phyloP scores from a whole-genome alignment of 2,113 vertebrate genomes.

The Helogale parvula region DNA sequence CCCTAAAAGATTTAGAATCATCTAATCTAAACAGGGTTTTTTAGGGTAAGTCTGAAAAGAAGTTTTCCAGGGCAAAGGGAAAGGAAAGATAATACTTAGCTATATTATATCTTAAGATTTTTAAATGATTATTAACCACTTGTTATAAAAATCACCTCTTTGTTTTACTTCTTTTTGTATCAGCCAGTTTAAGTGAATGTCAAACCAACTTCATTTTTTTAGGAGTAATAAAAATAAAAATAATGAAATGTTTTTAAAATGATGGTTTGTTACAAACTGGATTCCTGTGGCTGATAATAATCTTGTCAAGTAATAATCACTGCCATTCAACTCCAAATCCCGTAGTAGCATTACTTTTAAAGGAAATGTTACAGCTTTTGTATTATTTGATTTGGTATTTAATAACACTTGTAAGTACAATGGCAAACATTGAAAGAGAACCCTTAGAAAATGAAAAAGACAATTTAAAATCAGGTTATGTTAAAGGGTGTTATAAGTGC shows the following conservation, averaged over 20 bases:
- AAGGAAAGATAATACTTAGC: constrained; percentile 33
- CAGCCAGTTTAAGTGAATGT: constrained; percentile 58
- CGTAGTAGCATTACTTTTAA: constrained; percentile 63
- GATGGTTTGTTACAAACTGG: constrained; percentile 21
- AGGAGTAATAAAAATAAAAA: constrained; percentile 52
- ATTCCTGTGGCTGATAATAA: constrained; percentile 20
- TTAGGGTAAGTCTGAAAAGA: not conserved
- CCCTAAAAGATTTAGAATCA: constrained; percentile 3
- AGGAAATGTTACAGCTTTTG: constrained; percentile 75
- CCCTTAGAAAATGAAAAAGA: constrained; percentile 83
- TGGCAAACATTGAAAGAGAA: constrained; percentile 83
- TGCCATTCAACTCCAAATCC: constrained; percentile 55
- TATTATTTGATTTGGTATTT: constrained; percentile 87
- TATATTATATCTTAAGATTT: constrained; percentile 24
- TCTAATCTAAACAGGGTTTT: not conserved
- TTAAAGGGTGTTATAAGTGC: constrained; percentile 84
- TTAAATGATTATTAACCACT: constrained; percentile 68
- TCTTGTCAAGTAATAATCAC: constrained; percentile 36
- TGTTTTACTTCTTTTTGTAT: constrained; percentile 68
- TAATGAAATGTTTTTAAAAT: constrained; percentile 29
- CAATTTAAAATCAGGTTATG: constrained; percentile 82
- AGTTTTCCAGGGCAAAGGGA: constrained; percentile 3
- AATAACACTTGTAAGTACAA: constrained; percentile 87
- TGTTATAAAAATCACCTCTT: constrained; percentile 65
- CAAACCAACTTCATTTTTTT: constrained; percentile 59